These are phyloP conservation scores for Serripes groenlandicus DNA, from an alignment of 2,888 invertebrate genomes.

Conservation along the genomic window DNA sequence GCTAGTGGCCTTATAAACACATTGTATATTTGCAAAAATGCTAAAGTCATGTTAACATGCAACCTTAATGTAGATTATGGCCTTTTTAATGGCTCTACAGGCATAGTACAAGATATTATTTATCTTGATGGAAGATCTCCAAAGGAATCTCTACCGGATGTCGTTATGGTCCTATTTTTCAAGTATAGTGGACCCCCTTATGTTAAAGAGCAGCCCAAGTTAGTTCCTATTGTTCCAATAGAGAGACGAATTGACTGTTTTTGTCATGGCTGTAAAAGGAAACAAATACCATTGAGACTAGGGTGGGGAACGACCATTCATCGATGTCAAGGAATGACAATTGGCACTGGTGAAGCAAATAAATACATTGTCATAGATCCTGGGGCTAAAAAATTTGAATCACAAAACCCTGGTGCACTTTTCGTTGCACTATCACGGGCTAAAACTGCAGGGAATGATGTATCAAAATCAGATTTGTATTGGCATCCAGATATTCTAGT, in stretches of 20 bases:
- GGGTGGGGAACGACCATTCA: slow-evolving; percentile 62
- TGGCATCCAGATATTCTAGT: slow-evolving; percentile 59
- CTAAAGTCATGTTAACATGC: slow-evolving; percentile 60
- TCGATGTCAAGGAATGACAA: slow-evolving; percentile 62
- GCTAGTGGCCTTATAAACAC: slow-evolving; percentile 43
- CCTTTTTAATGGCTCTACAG: slow-evolving; percentile 63
- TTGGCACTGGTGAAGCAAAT: slow-evolving; percentile 42
- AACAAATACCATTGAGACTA: slow-evolving; percentile 62
- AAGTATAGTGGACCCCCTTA: slow-evolving; percentile 58
- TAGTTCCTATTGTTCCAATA: slow-evolving; percentile 63
- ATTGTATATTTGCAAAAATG: slow-evolving; percentile 43
- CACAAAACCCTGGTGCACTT: slow-evolving; percentile 57
- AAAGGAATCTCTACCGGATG: slow-evolving; percentile 53
- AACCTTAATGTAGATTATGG: slow-evolving; percentile 63
- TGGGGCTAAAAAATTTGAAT: slow-evolving; percentile 57
- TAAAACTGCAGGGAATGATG: slow-evolving; percentile 47
- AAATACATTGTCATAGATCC: slow-evolving; percentile 50
- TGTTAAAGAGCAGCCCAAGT: slow-evolving; percentile 29
- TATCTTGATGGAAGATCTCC: slow-evolving; percentile 50
- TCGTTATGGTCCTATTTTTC: slow-evolving; percentile 66
- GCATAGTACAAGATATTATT: slow-evolving; percentile 56
- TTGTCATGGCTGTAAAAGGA: slow-evolving; percentile 45
- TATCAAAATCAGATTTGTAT: slow-evolving; percentile 57
- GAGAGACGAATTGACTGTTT: slow-evolving; percentile 56
- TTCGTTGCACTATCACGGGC: slow-evolving; percentile 66